Evolutionary conservation across 2,888 invertebrate genomes (phyloP).

Genomic region (Drosophila maculinotata): DNA sequence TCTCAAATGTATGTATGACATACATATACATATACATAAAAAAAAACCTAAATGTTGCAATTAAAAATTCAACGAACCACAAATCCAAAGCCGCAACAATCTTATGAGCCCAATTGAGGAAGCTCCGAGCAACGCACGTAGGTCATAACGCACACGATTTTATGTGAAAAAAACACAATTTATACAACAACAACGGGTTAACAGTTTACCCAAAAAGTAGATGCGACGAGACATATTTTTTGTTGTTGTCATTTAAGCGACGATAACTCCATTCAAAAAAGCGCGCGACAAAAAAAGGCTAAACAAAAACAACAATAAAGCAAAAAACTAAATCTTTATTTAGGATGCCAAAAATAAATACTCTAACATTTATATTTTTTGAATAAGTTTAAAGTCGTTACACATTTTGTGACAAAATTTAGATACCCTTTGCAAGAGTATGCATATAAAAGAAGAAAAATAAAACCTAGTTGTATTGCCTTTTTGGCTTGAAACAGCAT

Average conservation of each 20-base stretch:
- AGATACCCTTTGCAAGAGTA: not conserved
- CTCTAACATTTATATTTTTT: not conserved
- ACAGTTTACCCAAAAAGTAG: constrained; percentile 19
- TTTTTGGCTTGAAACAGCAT: constrained; percentile 16
- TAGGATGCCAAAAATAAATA: not conserved
- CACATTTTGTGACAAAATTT: not conserved
- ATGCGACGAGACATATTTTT: constrained; percentile 13
- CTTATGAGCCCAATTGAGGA: constrained; percentile 45
- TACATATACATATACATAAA: not conserved
- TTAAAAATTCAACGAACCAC: constrained; percentile 48
- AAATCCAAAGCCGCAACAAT: constrained; percentile 24
- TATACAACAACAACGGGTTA: constrained; percentile 15
- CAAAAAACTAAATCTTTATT: not conserved
- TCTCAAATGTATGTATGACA: constrained; percentile 2
- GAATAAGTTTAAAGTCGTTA: not conserved
- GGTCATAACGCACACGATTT: constrained; percentile 68
- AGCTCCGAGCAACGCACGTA: constrained; percentile 59
- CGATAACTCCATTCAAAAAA: too few relatives aligned
- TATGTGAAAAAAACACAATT: constrained; percentile 35
- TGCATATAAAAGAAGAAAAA: not conserved
- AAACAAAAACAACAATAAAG: constrained; percentile 30
- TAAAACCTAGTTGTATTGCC: constrained; percentile 4
- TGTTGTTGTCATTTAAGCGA: too few relatives aligned
- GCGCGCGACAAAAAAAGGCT: constrained; percentile 6
- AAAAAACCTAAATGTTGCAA: constrained; percentile 24